A percentile compares a stretch with the other conserved stretches of the same genome.
phyloP scores from a whole-genome alignment of 2,113 vertebrate genomes.

The Girardinichthys multiradiatus region DNA sequence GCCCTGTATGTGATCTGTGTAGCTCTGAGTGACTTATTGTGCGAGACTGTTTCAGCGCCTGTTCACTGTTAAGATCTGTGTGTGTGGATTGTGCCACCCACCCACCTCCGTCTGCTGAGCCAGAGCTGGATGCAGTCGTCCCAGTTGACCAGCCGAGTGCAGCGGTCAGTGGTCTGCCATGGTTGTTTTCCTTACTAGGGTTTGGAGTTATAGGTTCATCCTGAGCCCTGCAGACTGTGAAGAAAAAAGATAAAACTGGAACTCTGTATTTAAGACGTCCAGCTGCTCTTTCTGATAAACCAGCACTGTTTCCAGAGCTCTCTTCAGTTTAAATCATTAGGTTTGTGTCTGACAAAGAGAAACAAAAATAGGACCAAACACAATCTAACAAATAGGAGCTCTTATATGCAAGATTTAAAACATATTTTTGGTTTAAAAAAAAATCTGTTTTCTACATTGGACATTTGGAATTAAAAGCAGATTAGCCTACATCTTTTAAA shows the following conservation, averaged over 20 bases:
- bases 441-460: background rate
- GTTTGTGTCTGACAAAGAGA: background rate
- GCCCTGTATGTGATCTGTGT: constrained; percentile 28
- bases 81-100: constrained; percentile 43
- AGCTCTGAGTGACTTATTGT: constrained; percentile 38
- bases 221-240: background rate
- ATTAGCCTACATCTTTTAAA: background rate
- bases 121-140: constrained; percentile 1
- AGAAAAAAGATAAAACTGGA: background rate
- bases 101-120: constrained; percentile 49
- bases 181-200: background rate
- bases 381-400: too few relatives aligned
- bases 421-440: background rate
- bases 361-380: too few relatives aligned
- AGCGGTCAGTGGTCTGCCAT: background rate
- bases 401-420: background rate
- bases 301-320: too few relatives aligned
- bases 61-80: constrained; percentile 20
- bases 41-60: constrained; percentile 33
- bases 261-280: too few relatives aligned
- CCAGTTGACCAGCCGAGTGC: background rate
- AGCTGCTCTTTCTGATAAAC: background rate
- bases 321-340: background rate
- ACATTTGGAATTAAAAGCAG: background rate
- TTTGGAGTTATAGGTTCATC: background rate